Base-by-base conservation (phyloP, 2,113 vertebrate genomes). In the Condylura cristata region DNA sequence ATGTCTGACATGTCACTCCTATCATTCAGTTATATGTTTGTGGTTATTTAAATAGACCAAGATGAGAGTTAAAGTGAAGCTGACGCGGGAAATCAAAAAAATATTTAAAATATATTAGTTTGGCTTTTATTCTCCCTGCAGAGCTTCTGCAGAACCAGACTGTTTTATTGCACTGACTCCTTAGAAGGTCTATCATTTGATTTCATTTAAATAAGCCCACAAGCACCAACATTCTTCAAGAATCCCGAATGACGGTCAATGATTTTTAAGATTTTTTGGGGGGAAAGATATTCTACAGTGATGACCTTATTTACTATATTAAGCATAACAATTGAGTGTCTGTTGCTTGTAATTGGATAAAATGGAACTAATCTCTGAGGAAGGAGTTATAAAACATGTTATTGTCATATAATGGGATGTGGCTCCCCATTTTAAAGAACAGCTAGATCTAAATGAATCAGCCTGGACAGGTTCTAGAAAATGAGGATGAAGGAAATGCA, bases 71-170 rank as follows among this genome's bases (percentile, higher is more conserved):
- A 76, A 48, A 44, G 13, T 68, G 75, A 92, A 79, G 61, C 75
- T 91, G 92, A 78, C 84, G 70, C 87, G 89, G 91, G 91, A 94
- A 96, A 96, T 92, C 86, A 88, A 96, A 97, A 80, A 97, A 89
- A 94, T 96, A 41, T 95, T 97, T 97, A 90, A 96, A 96, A 75
- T 92, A 71, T 86, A 83, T 97, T 93, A 92, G 91, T 86, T 96
- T 75, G 72, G 86, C n/a, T 94, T 81, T 94, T 79, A 86, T 30
- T 95, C 85, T 96, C 81, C 39, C 94, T 44, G 16, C 58, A 93
- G 95, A 95, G 58, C 56, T 93, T 70, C 85, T 74, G 41, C 46
- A 82, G 89, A 91, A 78, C 53, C 61, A 85, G 66, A 88, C 28
- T 78, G 26, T 89, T 92, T 96, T 96, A 96, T 97, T 97, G 93